Conservation (phyloP, 2,888 invertebrate species). For the Caenorhabditis imperialis region DNA sequence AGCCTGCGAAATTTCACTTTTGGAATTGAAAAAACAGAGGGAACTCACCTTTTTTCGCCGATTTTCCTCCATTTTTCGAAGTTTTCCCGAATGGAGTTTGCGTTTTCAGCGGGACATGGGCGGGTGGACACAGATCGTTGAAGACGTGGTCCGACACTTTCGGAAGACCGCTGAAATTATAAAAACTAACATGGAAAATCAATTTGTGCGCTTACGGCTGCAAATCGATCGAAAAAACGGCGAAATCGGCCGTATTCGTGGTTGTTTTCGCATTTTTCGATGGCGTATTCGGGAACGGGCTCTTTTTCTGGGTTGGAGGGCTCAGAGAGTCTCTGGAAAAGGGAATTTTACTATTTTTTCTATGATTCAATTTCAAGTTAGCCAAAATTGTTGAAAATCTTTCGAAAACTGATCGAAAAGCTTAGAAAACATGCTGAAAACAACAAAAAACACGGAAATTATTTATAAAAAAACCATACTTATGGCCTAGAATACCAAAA, state of each 20-base stretch:
- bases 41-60: not conserved
- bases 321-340: not conserved
- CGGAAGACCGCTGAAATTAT: conserved; percentile 42
- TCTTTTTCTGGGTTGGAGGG: not conserved
- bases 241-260: conserved; percentile 1
- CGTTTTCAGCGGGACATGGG: conserved; percentile 49
- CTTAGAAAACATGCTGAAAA: too few relatives aligned
- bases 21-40: not conserved
- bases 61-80: not conserved
- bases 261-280: not conserved
- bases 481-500: too few relatives aligned
- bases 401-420: too few relatives aligned
- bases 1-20: not conserved
- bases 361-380: too few relatives aligned
- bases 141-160: conserved; percentile 13
- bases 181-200: not conserved
- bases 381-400: too few relatives aligned
- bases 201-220: conserved; percentile 25
- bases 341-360: too few relatives aligned
- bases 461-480: too few relatives aligned
- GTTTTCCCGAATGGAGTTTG: too few relatives aligned
- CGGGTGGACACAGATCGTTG: conserved; percentile 31
- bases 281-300: not conserved
- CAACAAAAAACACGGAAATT: too few relatives aligned
- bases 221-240: conserved; percentile 15